Evolutionary conservation across 2,888 invertebrate genomes (phyloP).

Genomic region (Sarcophaga rosellei): DNA sequence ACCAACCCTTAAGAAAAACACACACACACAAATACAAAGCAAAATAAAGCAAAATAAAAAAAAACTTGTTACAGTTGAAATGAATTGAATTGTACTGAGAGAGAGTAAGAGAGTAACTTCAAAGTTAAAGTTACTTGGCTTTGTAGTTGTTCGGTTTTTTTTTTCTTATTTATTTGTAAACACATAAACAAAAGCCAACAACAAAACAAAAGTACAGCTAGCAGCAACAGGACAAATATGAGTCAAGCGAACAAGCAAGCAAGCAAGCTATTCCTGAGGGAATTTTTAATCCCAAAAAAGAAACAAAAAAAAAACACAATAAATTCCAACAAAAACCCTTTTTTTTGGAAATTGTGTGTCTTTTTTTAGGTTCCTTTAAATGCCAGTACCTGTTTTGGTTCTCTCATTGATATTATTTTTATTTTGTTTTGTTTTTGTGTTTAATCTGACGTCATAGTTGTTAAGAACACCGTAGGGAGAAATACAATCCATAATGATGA

Average conservation of each 20-base stretch:
- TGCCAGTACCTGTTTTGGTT: no score
- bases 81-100: background rate
- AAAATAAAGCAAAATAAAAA: constrained; percentile 1
- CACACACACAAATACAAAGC: background rate
- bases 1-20: constrained; percentile 41
- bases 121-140: constrained; percentile 57
- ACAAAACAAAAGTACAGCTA: constrained; percentile 62
- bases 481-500: no score
- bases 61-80: constrained; percentile 40
- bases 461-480: no score
- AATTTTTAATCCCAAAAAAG: background rate
- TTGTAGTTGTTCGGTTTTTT: constrained; percentile 9
- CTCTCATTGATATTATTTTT: no score
- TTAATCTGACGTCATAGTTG: no score
- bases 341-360: background rate
- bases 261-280: constrained; percentile 30
- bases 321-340: constrained; percentile 48
- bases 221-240: constrained; percentile 63
- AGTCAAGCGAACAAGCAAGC: constrained; percentile 3
- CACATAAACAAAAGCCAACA: background rate
- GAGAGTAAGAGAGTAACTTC: constrained; percentile 50
- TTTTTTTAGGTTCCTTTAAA: no score
- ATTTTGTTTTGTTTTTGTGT: no score
- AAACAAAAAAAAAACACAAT: background rate
- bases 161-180: background rate